Conservation (phyloP, 1,140 invertebrate genomes). For the Muscidifurax raptorellus region DNA sequence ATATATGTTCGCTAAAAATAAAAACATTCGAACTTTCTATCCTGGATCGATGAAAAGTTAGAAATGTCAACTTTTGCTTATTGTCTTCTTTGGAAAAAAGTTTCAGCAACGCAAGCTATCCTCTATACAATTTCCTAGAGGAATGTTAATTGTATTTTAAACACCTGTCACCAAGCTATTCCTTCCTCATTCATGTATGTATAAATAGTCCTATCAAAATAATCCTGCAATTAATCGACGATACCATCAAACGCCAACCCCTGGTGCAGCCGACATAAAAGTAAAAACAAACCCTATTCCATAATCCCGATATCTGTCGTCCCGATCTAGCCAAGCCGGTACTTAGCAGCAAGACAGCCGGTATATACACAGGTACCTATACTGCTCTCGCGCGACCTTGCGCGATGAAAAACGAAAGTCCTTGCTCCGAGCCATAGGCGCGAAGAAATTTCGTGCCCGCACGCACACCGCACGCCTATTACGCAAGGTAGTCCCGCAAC, state of each 20-base stretch:
- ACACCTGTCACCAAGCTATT: not conserved
- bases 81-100: not conserved
- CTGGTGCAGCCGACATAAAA: not conserved
- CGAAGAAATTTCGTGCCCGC: conserved; percentile 23
- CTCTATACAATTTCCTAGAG: not conserved
- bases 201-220: too few species aligned
- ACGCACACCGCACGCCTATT: not conserved
- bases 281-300: not conserved
- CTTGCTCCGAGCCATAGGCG: conserved; percentile 7
- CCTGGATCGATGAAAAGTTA: not conserved
- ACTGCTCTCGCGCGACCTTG: conserved; percentile 33
- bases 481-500: conserved; percentile 16
- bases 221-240: too few species aligned
- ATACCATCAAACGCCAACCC: too few species aligned
- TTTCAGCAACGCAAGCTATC: not conserved
- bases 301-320: not conserved
- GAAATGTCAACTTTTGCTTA: not conserved
- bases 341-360: too few species aligned
- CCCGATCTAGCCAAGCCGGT: not conserved
- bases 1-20: not conserved
- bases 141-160: not conserved
- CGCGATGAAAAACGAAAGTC: conserved; percentile 48
- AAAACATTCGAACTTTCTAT: not conserved
- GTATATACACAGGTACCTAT: too few species aligned
- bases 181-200: too few species aligned